Evolutionary conservation across 53 echinoderm and acorn worm genomes (phyloP), one percentile per base, ranked within the genome.

Genomic region (Patiria pectinifera): DNA sequence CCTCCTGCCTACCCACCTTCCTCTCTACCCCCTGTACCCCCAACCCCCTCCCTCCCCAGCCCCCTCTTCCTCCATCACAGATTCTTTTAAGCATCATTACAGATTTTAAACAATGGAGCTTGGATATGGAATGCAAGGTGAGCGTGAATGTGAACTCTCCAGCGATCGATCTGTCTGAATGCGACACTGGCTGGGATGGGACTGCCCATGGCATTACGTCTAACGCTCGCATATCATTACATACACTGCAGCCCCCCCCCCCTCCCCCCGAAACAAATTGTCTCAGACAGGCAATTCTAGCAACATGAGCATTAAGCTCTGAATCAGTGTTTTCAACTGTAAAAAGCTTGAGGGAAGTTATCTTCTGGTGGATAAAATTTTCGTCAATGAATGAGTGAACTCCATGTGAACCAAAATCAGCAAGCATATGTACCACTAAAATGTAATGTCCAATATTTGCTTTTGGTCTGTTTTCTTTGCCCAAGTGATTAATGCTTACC

Each of bases 121-220:
- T 53, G 78, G 45, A 76, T 76, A 26, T 87, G 45, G 88, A 88
- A 88, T 59, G 45, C 76, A 88, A 78, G 88, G 77, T 88, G 88
- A 88, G 88, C 18, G 16, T 87, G 76, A 53, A 72, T 87, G 87
- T 62, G 59, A 88, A 88, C 76, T 48, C 76, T 88, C 62, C 58
- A 78, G 35, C 60, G 78, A 88, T 88, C 88, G 88, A 88, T 88
- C 88, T 9, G 88, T 88, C 88, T 88, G 88, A 58, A 59, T 78
- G 43, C 88, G 77, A 88, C 44, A 78, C 88, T 88, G 62, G 24
- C 49, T 47, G 78, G 25, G 78, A 88, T 88, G 62, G 88, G 88
- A 88, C 78, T 16, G 88, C 88, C 88, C 78, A 26, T 59, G 88
- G 88, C 88, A 82, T 48, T 44, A 78, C 35, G 53, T 88, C 88